Evolutionary conservation across 2,888 invertebrate genomes (phyloP), one percentile per base, ranked within the genome.

Genomic region (Gonocerus acuteangulatus): DNA sequence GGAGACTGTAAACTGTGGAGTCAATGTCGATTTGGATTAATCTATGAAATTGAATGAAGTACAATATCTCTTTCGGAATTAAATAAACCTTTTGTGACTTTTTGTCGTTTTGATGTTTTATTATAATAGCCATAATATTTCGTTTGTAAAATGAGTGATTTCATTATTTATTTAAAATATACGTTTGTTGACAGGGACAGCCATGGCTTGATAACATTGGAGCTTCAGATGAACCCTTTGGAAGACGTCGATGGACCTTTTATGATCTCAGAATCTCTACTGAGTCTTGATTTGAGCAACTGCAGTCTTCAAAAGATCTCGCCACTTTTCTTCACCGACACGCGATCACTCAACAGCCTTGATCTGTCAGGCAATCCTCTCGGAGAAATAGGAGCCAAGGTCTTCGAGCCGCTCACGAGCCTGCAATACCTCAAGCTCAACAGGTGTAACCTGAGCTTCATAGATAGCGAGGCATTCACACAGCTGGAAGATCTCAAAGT

Each of bases 341-440:
- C 83, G 45, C 82, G 84, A 1, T 78, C 84, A 11, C 73, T 86
- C 18, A 82, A 80, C 63, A 82, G 80, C n/a, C 73, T 86, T n/a
- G 85, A 86, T 71, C 74, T 86, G 9, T 85, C 85, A 2, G 77
- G 81, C 62, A 86, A 86, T 72, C 84, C 85, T 2, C 74, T 86
- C 1, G 74, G 75, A 62, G 73, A 72, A 7, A 74, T 86, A 48
- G 79, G 80, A 47, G 74, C 79, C 0, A 80, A 79, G 22, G 77
- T 81, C 1, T 83, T 86, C 68, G 81, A 82, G 67, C 79, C 81
- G 15, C 73, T 86, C 39, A 79, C 78, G n/a, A 82, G 82, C 69
- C 73, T 86, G 23, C 84, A 85, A 69, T 80, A 80, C 48, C 72
- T 86, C 13, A 82, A 82, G 71, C 74, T 86, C 58, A 83, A 83